Percentiles rank a stretch among this genome's conserved stretches.
phyloP scores from a whole-genome alignment of 92 coral and sea anemone species.

The Blastomussa wellsi region DNA sequence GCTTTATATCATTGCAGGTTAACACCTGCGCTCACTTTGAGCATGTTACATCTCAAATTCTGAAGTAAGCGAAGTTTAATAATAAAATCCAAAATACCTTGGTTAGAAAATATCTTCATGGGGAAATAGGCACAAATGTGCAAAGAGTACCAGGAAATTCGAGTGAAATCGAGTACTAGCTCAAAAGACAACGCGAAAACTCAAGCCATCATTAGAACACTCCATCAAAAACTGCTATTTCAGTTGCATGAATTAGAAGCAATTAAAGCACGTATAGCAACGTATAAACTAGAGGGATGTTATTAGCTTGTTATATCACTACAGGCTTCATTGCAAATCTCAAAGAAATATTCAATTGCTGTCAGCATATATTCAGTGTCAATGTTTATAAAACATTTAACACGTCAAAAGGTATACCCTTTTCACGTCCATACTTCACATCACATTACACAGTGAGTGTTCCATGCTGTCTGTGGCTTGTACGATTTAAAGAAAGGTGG shows the following conservation, averaged over 20 bases:
- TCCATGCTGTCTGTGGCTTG: neutral
- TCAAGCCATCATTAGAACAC: neutral
- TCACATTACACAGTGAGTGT: neutral
- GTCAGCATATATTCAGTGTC: neutral
- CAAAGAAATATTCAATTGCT: neutral
- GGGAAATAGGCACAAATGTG: neutral
- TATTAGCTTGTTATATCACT: neutral
- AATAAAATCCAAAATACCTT: neutral
- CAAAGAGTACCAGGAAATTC: neutral
- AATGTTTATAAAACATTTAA: neutral
- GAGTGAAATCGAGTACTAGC: neutral
- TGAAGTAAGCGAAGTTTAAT: neutral
- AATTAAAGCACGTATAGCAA: neutral
- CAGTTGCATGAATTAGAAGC: neutral
- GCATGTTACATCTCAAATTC: neutral
- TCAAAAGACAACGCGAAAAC: neutral
- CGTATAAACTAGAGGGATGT: neutral
- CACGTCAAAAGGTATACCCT: no score
- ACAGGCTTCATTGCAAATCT: neutral
- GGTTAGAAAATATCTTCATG: neutral
- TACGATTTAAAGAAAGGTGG: no score
- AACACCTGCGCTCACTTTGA: neutral
- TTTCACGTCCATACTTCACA: no score
- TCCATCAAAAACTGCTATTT: neutral
- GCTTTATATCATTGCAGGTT: neutral